phyloP scores from a whole-genome alignment of 2,888 invertebrate genomes.

The Chymomyza fuscimana region DNA sequence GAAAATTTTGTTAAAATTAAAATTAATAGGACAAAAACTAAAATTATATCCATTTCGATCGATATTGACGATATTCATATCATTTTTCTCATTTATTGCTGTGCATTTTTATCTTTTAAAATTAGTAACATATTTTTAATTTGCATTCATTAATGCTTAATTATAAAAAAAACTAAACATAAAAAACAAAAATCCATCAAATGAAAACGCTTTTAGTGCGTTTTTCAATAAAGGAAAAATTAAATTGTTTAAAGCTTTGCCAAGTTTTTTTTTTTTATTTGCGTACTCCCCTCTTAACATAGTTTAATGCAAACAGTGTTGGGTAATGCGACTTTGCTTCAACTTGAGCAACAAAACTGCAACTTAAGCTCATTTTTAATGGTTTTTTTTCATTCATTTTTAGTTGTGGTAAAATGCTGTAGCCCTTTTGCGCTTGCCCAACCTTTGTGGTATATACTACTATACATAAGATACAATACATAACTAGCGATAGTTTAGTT shows the following conservation, averaged over 20 bases:
- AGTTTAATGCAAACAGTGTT: slow-evolving; percentile 32
- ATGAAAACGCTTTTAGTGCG: slow-evolving; percentile 13
- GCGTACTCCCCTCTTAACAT: slow-evolving; percentile 9
- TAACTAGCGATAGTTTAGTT: slow-evolving; percentile 19
- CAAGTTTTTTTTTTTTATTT: slow-evolving; percentile 62
- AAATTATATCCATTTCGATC: slow-evolving; percentile 37
- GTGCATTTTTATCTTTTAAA: slow-evolving; percentile 49
- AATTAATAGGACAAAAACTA: slow-evolving; percentile 71
- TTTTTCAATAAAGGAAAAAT: slow-evolving; percentile 51
- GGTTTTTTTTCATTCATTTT: slow-evolving; percentile 12
- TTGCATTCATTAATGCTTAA: slow-evolving; percentile 34
- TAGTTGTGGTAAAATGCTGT: slow-evolving; percentile 45
- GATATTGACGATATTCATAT: slow-evolving; percentile 9
- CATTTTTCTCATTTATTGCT: slow-evolving; percentile 41
- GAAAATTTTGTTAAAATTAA: slow-evolving; percentile 60
- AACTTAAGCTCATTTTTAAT: background rate
- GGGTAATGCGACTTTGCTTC: slow-evolving; percentile 41
- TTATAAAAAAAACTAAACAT: slow-evolving; percentile 58
- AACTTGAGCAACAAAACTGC: background rate
- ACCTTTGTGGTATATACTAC: slow-evolving; percentile 14
- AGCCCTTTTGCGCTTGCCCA: slow-evolving; percentile 15
- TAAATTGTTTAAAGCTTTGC: slow-evolving; percentile 77
- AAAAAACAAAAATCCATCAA: slow-evolving; percentile 55
- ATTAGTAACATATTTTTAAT: slow-evolving; percentile 55
- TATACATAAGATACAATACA: slow-evolving; percentile 33